phyloP scores from a whole-genome alignment of 64 coral and sea anemone genomes.

The Pocillopora verrucosa region DNA sequence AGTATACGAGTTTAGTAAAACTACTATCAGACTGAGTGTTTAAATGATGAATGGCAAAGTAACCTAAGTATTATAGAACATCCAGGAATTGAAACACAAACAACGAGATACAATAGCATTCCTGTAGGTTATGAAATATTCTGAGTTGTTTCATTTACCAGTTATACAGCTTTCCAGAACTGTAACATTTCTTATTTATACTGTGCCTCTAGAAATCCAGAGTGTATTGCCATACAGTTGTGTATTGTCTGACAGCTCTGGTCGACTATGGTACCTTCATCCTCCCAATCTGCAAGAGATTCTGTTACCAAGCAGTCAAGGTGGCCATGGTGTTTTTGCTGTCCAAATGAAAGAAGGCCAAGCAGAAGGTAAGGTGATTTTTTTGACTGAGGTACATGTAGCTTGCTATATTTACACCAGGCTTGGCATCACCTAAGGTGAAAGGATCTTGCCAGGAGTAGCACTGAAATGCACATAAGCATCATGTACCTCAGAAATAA shows the following conservation, averaged over 20 bases:
- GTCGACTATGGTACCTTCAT: conserved; percentile 66
- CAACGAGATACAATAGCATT: neutral
- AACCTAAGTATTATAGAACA: too few relatives aligned
- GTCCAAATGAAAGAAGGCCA: conserved; percentile 43
- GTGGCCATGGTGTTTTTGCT: conserved; percentile 80
- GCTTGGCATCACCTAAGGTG: too few relatives aligned
- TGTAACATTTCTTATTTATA: neutral
- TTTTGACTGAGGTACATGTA: neutral
- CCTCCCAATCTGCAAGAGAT: conserved; percentile 64
- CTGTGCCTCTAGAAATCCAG: conserved; percentile 56
- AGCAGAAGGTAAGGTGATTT: conserved; percentile 57
- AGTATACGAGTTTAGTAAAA: neutral
- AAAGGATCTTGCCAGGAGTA: too few relatives aligned
- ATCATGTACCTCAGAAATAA: too few relatives aligned
- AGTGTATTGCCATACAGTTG: conserved; percentile 31
- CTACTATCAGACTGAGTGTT: too few relatives aligned
- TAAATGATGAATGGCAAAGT: too few relatives aligned
- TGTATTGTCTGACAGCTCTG: conserved; percentile 72
- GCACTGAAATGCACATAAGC: too few relatives aligned
- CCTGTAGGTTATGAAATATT: neutral
- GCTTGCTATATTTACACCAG: neutral
- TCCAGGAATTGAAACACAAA: too few relatives aligned
- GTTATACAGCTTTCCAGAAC: too few relatives aligned
- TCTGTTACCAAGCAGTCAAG: conserved; percentile 71
- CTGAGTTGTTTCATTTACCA: neutral